These are phyloP conservation scores for Baryphthengus martii DNA, from an alignment of 2,113 vertebrate species.

Conservation along the genomic window DNA sequence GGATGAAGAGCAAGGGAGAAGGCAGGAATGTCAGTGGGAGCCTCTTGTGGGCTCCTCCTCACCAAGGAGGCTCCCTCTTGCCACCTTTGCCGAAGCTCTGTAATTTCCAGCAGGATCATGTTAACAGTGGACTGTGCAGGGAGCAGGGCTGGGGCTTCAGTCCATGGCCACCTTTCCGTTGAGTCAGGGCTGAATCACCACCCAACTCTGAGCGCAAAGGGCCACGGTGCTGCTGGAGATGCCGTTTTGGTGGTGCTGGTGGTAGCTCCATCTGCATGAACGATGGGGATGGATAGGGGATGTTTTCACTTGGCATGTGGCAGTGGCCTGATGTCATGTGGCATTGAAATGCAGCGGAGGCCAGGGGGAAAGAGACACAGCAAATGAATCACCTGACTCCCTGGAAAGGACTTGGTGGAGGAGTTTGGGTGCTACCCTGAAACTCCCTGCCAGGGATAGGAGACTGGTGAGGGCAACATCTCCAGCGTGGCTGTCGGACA, in stretches of 20 bases:
- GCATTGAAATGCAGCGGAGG: not conserved
- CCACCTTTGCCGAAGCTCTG: not conserved
- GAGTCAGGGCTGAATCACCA: not conserved
- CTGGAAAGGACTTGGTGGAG: not conserved
- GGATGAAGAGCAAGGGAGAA: not conserved
- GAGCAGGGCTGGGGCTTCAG: not conserved
- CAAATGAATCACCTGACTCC: not conserved
- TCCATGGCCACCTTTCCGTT: not conserved
- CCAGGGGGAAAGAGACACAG: not conserved
- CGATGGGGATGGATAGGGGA: not conserved
- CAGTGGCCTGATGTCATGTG: not conserved
- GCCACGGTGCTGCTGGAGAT: not conserved
- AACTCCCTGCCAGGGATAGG: not conserved
- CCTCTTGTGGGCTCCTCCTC: not conserved
- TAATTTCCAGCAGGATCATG: not conserved
- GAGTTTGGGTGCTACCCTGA: not conserved
- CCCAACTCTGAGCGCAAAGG: fast-evolving
- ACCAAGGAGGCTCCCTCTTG: not conserved
- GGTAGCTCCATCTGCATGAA: not conserved
- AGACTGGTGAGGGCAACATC: not conserved
- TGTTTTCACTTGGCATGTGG: not conserved
- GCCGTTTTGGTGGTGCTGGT: not conserved
- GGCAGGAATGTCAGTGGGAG: not conserved
- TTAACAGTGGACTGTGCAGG: fast-evolving
- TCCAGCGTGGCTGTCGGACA: not conserved